Conservation (phyloP, 2,113 vertebrate genomes). For the Trichechus manatus region DNA sequence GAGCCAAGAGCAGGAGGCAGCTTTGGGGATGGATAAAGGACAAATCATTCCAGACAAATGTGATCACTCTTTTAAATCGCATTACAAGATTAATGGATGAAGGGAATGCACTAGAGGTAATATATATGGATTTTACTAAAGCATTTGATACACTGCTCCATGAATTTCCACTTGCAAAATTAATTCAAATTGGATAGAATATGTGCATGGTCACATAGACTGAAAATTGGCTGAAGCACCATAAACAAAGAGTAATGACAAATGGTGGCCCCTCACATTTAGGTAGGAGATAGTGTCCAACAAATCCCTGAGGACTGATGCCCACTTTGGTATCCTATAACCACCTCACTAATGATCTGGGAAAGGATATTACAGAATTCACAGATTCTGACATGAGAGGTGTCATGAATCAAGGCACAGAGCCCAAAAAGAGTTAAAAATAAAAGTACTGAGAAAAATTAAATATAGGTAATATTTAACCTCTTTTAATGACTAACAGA, state of each 20-base stretch:
- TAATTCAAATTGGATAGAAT: slow-evolving; percentile 83
- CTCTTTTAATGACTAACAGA: slow-evolving; percentile 6
- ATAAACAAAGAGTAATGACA: slow-evolving; percentile 78
- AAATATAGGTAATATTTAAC: neutral
- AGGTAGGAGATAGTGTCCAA: slow-evolving; percentile 34
- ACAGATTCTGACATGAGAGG: slow-evolving; percentile 3
- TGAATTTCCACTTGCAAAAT: slow-evolving; percentile 82
- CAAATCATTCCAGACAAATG: slow-evolving; percentile 77
- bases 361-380: slow-evolving; percentile 25
- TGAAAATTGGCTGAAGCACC: slow-evolving; percentile 77
- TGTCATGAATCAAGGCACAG: neutral
- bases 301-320: neutral
- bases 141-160: slow-evolving; percentile 79
- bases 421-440: neutral
- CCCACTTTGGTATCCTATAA: slow-evolving; percentile 13
- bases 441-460: slow-evolving; percentile 12
- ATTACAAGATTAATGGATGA: slow-evolving; percentile 79
- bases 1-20: slow-evolving; percentile 59
- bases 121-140: slow-evolving; percentile 79
- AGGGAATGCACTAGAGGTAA: slow-evolving; percentile 76
- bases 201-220: slow-evolving; percentile 81
- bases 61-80: slow-evolving; percentile 79
- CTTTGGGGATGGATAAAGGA: slow-evolving; percentile 71
- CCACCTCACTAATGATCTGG: neutral
- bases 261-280: slow-evolving; percentile 61